Evolutionary conservation across 1,140 invertebrate species (phyloP).

Genomic region (Listronotus oregonensis): DNA sequence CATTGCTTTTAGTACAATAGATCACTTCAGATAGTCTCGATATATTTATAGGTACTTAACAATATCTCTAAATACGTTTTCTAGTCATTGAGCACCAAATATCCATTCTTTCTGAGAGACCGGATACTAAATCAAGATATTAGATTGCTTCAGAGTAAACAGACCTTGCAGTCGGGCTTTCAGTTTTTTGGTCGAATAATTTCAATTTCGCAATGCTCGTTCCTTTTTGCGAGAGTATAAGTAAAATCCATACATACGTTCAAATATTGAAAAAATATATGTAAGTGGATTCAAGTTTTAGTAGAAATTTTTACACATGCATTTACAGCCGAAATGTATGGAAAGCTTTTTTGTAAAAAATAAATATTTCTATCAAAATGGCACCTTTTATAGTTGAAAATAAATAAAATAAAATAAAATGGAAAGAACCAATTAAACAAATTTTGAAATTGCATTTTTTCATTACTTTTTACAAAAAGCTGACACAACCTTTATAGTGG

Average conservation of each 20-base stretch:
- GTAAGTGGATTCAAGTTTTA: too few relatives aligned
- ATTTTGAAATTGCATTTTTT: too few relatives aligned
- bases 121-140: conserved; percentile 34
- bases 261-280: conserved; percentile 1
- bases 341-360: too few relatives aligned
- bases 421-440: too few relatives aligned
- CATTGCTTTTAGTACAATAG: too few relatives aligned
- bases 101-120: conserved; percentile 32
- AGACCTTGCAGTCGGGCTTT: conserved; percentile 26
- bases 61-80: conserved; percentile 35
- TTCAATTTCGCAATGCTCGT: conserved; percentile 29
- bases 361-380: too few relatives aligned
- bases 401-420: too few relatives aligned
- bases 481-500: too few relatives aligned
- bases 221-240: conserved; percentile 18
- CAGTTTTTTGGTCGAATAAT: conserved; percentile 33
- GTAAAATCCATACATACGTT: conserved; percentile 22
- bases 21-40: conserved; percentile 16
- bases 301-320: too few relatives aligned
- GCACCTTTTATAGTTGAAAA: too few relatives aligned
- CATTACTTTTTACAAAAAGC: too few relatives aligned
- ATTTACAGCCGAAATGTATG: too few relatives aligned
- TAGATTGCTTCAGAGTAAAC: conserved; percentile 32
- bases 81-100: conserved; percentile 33
- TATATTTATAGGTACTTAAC: conserved; percentile 33